Evolutionary conservation across 2,797 vertebrate genomes (phyloP).

Genomic region (Lacerta agilis): DNA sequence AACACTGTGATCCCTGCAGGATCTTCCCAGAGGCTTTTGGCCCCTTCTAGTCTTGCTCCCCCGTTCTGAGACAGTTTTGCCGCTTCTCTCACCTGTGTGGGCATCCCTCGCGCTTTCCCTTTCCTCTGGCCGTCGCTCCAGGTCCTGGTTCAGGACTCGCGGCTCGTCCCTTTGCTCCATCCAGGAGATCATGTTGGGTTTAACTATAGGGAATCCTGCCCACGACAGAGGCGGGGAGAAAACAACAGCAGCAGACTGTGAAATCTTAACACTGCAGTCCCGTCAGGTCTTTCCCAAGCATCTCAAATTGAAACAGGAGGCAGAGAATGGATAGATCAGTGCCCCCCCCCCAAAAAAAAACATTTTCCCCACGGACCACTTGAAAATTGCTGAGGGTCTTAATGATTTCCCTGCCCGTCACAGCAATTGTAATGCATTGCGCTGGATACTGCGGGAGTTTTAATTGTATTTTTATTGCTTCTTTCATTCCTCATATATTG

Average conservation of each 20-base stretch:
- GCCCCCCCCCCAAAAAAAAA: too few species aligned
- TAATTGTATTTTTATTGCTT: too few species aligned
- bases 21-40: neutral
- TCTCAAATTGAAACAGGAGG: neutral
- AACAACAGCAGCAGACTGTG: neutral
- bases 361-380: too few species aligned
- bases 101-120: neutral
- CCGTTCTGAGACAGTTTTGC: neutral
- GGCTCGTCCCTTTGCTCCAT: constrained; percentile 20
- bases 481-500: too few species aligned
- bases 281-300: neutral
- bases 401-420: too few species aligned
- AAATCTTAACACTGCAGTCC: neutral
- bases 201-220: neutral
- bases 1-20: neutral
- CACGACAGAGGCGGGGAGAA: neutral
- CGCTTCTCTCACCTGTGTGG: neutral
- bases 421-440: too few species aligned
- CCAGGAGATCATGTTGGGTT: constrained; percentile 15
- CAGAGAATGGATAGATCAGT: neutral
- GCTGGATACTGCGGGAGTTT: too few species aligned
- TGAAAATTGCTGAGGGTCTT: too few species aligned
- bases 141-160: neutral
- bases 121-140: neutral
- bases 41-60: neutral